Base-by-base conservation (phyloP, 2,888 invertebrate genomes). In the Ceriagrion tenellum region DNA sequence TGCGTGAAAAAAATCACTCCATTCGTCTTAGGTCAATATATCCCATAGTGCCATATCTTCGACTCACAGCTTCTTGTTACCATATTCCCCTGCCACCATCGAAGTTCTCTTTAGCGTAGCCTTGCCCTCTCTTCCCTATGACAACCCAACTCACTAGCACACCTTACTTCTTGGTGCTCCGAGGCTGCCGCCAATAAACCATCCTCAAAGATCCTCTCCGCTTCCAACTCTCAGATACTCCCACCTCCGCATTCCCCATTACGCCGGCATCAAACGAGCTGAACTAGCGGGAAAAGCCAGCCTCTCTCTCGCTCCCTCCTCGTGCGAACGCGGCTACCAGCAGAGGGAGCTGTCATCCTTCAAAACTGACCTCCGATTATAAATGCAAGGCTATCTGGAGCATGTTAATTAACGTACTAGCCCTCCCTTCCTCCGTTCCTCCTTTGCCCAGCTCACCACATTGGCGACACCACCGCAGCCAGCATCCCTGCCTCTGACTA, bases 301-400 rank as follows among this genome's bases (percentile, higher is more conserved):
- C 26, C 35, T 35, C 6, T 26, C 13, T n/a, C 56, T 55, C n/a
- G n/a, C n/a, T n/a, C 47, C 47, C 47, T 40, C 20, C 55, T 55
- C n/a, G 40, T 20, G 81, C 59, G 16, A 81, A 26, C 30, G 23
- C 30, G 26, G 56, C 63, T 4, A 40, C 12, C 40, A 0, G 47
- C 47, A 4, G 81, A 35, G 81, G 0, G 81, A 81, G 63, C 93
- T 69, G 93, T 93, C 93, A 93, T 93, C 93, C 74, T 69, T 93
- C 93, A 93, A 69, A 93, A 74, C 93, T 93, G 93, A 93, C 93
- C 93, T 93, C 93, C 93, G 47, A 93, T 93, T 93, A 93, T 93
- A 74, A 93, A 93, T 93, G 93, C 93, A 93, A 63, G 93, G 69
- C 69, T 40, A 63, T 93, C 93, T 69, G 93, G 93, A 93, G 93